Base-by-base conservation (phyloP, 2,113 vertebrate genomes). In the Pyrgilauda ruficollis region DNA sequence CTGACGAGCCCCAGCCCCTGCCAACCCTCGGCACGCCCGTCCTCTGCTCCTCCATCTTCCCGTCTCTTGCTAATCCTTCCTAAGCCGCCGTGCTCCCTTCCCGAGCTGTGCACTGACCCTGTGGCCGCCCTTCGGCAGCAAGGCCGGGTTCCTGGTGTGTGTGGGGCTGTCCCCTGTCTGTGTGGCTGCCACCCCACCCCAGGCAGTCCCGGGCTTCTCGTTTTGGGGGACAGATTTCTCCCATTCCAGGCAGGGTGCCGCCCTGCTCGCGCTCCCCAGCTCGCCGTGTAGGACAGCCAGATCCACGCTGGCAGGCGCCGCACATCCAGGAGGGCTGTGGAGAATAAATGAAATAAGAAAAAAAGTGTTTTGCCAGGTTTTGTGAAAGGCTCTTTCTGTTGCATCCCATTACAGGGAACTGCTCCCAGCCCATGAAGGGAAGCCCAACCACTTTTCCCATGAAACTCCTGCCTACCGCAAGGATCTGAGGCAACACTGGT, bases 1-100 rank as follows among this genome's bases (percentile, higher is more conserved):
- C 63, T 89, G 91, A 95, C 4, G 3, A 78, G 87, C 69, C 49
- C 64, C 95, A 96, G 94, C 52, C 69, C 81, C 90, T 70, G 84
- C 87, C 84, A 64, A 56, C 69, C 69, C 79, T 87, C 3, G 0
- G 35, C 56, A 49, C 0, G 8, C 79, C 66, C 22, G 10, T 33
- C 20, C 77, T 84, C 59, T 2, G 0, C 7, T 56, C 41, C n/a
- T 91, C 78, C 85, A 55, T 46, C 59, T 74, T 58, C 72, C 72
- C 11, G 0, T 61, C 75, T 58, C 76, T 28, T 44, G 63, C 72
- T 88, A 79, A 88, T 86, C 79, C 62, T 56, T 22, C 46, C 85
- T 58, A 49, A 81, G 59, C 62, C 55, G 5, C 73, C 5, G 18
- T 11, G 39, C 44, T 83, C 31, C 24, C 43, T 82, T 30, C 41